Evolutionary conservation across 2,888 invertebrate species (phyloP), one percentile per base, ranked within the genome.

Genomic region (Platycheirus albimanus): DNA sequence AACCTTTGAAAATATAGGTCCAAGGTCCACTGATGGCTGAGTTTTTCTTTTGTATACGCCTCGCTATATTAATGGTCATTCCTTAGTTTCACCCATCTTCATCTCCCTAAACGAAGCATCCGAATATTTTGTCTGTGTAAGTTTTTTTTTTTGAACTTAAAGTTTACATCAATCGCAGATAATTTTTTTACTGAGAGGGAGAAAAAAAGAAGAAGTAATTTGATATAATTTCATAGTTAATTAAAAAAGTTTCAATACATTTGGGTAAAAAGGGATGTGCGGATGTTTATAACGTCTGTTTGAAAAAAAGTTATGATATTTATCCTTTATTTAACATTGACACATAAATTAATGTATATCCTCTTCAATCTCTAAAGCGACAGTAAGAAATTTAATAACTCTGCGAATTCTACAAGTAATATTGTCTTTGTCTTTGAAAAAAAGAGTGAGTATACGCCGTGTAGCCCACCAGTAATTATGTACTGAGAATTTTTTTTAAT

Each of bases 81-180:
- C 45, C 49, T 63, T 24, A 41, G 41, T 41, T 15, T 41, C 15
- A 10, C 24, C 41, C 24, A 19, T 36, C 47, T 20, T 20, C 33
- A 56, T 58, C 36, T 45, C 17, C 17, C 36, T 33, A 19, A 33
- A 47, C 15, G 24, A 52, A 70, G 36, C 41, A 64, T 64, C 43
- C 13, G 2, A 58, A 66, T 15, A 71, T 56, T 72, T 71, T 58
- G 43, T 38, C 30, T 61, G 8, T 45, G 30, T 36, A 11, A 52
- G 17, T 47, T 47, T 45, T 38, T 61, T n/a, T 20, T 19, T n/a
- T 47, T 2, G 10, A 15, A 49, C 30, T 51, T 33, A 10, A 63
- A 54, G 30, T 63, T 70, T 63, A 76, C 70, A 76, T 76, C 76
- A 76, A 70, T 70, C 30, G 76, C 76, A 76, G 70, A 76, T 47